Evolutionary conservation across 2,888 invertebrate genomes (phyloP).

Genomic region (Acronicta leporina): DNA sequence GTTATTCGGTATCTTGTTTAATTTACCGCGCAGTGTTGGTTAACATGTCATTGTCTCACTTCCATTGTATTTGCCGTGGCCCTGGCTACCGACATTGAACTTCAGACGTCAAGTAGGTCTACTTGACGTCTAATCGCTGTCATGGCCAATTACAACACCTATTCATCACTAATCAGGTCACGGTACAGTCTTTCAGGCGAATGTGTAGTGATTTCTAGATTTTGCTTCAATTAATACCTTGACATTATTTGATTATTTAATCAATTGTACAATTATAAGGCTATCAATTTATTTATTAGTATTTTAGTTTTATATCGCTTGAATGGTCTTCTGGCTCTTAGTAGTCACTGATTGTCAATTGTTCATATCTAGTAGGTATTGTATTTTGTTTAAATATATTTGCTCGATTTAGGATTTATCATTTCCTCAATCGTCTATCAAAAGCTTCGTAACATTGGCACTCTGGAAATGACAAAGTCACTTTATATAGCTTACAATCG

Average conservation of each 20-base stretch:
- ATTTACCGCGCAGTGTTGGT: conserved; percentile 31
- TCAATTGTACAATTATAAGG: conserved; percentile 3
- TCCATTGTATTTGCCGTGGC: conserved; percentile 30
- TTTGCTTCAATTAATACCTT: conserved; percentile 59
- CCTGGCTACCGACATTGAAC: conserved; percentile 71
- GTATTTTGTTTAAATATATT: neutral
- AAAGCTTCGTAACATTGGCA: conserved; percentile 8
- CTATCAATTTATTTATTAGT: neutral
- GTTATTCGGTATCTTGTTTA: conserved; percentile 23
- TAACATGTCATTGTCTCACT: conserved; percentile 36
- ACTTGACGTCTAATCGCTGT: conserved; percentile 59
- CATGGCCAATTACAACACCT: conserved; percentile 73
- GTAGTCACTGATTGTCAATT: neutral
- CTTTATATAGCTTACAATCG: conserved; percentile 16
- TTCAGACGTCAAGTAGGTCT: conserved; percentile 63
- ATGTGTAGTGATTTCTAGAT: conserved; percentile 65
- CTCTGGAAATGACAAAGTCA: conserved; percentile 1
- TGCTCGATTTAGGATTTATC: too few relatives aligned
- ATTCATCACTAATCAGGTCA: conserved; percentile 71
- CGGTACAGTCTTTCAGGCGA: conserved; percentile 69
- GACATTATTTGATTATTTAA: conserved; percentile 53
- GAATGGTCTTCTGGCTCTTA: neutral
- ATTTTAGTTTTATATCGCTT: neutral
- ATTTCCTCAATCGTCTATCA: too few relatives aligned
- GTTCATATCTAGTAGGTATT: neutral